These are phyloP conservation scores for Temnopleurus reevesii DNA, from an alignment of 53 echinoderm and acorn worm species.

Conservation along the genomic window DNA sequence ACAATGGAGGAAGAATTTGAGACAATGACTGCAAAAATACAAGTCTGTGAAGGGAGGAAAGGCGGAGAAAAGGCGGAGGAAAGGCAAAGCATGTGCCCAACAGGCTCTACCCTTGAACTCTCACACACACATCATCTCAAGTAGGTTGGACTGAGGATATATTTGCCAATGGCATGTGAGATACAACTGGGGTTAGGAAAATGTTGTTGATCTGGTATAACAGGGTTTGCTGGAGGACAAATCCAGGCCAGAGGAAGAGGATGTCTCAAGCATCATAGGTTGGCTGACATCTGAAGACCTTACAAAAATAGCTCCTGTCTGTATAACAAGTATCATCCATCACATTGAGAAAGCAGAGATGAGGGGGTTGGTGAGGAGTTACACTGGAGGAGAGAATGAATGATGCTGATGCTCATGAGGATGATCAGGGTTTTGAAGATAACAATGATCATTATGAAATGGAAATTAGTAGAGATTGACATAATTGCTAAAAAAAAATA, in stretches of 20 bases:
- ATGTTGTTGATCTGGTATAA: slow-evolving; percentile 48
- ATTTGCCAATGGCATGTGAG: slow-evolving; percentile 43
- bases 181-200: slow-evolving; percentile 28
- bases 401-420: not conserved
- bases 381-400: not conserved
- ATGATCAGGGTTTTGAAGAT: not conserved
- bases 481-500: too few relatives aligned
- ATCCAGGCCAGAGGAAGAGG: slow-evolving; percentile 31
- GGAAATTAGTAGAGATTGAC: too few relatives aligned
- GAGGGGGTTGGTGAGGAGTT: not conserved
- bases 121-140: slow-evolving; percentile 41
- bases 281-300: slow-evolving; percentile 24
- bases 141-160: slow-evolving; percentile 41
- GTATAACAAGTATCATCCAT: not conserved
- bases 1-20: not conserved
- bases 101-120: slow-evolving; percentile 42
- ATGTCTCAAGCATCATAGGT: slow-evolving; percentile 13
- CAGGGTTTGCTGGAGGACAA: slow-evolving; percentile 54
- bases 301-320: slow-evolving; percentile 6
- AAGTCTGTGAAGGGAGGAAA: not conserved
- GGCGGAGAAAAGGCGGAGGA: not conserved
- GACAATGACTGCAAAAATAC: not conserved
- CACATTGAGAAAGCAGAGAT: not conserved
- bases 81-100: not conserved
- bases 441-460: too few relatives aligned